Evolutionary conservation across 1,140 invertebrate genomes (phyloP).

Genomic region (Bombus pascuorum): DNA sequence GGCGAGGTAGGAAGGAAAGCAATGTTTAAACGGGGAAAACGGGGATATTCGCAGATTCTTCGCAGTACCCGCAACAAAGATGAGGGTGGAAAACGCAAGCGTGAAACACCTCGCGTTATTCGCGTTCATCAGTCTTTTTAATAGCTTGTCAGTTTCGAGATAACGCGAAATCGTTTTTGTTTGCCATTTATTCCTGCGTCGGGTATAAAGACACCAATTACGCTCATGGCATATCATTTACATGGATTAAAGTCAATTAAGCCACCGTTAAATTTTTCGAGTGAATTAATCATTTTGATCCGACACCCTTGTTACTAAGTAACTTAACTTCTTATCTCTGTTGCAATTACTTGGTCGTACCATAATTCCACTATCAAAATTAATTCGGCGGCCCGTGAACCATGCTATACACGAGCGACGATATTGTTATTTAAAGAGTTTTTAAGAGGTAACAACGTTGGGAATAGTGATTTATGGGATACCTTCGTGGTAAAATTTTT

Average conservation of each 20-base stretch:
- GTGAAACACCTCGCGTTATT: slow-evolving; percentile 28
- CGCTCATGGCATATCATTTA: slow-evolving; percentile 3
- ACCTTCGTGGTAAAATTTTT: not conserved
- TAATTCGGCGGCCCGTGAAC: not conserved
- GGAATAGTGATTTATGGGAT: not conserved
- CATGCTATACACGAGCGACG: not conserved
- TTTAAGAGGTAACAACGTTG: not conserved
- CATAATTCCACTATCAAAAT: not conserved
- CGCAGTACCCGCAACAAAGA: not conserved
- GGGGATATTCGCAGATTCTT: not conserved
- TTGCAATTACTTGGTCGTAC: not conserved
- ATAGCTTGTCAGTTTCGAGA: slow-evolving; percentile 37
- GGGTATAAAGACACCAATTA: slow-evolving; percentile 11
- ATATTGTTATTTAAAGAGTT: not conserved
- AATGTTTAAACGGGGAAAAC: not conserved
- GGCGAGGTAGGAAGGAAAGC: not conserved
- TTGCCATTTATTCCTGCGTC: not conserved
- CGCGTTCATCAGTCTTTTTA: slow-evolving; percentile 42
- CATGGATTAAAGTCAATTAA: slow-evolving; percentile 32
- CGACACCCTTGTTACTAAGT: not conserved
- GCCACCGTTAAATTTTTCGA: not conserved
- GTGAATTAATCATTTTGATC: not conserved
- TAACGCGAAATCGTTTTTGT: slow-evolving; percentile 36
- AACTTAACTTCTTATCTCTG: not conserved
- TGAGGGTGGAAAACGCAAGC: slow-evolving; percentile 19